phyloP scores from a whole-genome alignment of 2,113 vertebrate genomes.

The Platysteira castanea region DNA sequence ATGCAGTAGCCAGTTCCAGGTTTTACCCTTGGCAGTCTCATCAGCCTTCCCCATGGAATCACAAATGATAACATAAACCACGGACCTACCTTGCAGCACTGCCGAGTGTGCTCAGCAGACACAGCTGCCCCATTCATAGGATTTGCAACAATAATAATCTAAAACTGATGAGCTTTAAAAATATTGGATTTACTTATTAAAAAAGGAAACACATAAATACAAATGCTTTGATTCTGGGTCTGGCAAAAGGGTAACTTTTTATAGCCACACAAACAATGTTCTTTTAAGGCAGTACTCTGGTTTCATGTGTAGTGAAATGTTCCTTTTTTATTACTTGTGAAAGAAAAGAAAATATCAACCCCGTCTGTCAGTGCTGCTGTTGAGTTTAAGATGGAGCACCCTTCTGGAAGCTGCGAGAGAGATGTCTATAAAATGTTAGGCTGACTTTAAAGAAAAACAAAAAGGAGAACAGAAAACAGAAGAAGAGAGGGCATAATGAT shows the following conservation, averaged over 20 bases:
- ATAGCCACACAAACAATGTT: constrained; percentile 50
- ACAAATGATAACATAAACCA: neutral
- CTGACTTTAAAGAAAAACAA: constrained; percentile 16
- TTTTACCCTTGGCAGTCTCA: neutral
- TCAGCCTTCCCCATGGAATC: accelerated
- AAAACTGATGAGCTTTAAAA: constrained; percentile 33
- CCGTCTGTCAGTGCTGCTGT: constrained; percentile 37
- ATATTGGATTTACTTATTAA: constrained; percentile 37
- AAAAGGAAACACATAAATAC: constrained; percentile 39
- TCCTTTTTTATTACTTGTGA: constrained; percentile 61
- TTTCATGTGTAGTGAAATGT: constrained; percentile 45
- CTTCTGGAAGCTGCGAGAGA: constrained; percentile 32
- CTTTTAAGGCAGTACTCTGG: constrained; percentile 45
- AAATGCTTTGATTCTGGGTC: constrained; percentile 48
- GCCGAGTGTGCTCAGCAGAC: neutral
- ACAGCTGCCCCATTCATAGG: neutral
- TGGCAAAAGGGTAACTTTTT: constrained; percentile 54
- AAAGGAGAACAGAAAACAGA: neutral
- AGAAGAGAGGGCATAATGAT: neutral
- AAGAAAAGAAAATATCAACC: constrained; percentile 44
- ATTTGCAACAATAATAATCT: constrained; percentile 13
- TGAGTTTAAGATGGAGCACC: constrained; percentile 51
- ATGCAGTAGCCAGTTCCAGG: neutral
- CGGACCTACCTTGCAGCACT: neutral
- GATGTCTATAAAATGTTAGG: constrained; percentile 53